Evolutionary conservation across 2,113 vertebrate genomes (phyloP).

Genomic region (Misgurnus mizolepis): DNA sequence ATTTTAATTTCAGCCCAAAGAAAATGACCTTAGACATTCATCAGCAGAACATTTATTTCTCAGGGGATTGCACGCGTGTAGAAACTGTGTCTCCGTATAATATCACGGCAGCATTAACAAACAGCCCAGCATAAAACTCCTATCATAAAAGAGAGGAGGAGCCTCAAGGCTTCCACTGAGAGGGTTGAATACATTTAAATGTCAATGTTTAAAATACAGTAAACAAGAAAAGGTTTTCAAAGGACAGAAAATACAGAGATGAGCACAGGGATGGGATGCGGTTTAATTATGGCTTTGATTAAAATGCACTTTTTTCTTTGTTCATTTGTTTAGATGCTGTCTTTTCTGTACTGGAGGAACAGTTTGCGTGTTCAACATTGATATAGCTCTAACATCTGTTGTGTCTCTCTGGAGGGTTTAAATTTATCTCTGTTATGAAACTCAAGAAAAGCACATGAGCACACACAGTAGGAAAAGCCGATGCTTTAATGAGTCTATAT

Average conservation of each 20-base stretch:
- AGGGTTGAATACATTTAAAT: not conserved
- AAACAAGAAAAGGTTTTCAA: conserved; percentile 26
- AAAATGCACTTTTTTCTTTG: not conserved
- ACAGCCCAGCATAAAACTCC: conserved; percentile 20
- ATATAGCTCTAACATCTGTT: conserved; percentile 27
- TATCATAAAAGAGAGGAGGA: not conserved
- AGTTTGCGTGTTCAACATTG: conserved; percentile 13
- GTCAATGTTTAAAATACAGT: too few species aligned
- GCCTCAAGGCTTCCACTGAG: conserved; percentile 44
- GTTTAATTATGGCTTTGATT: conserved; percentile 12
- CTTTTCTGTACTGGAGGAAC: not conserved
- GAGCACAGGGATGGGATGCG: not conserved
- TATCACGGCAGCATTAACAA: conserved; percentile 36
- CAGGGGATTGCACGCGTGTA: conserved; percentile 3
- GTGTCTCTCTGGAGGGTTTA: conserved; percentile 19
- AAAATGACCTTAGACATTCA: conserved; percentile 31
- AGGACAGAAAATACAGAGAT: not conserved
- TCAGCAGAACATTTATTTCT: conserved; percentile 47
- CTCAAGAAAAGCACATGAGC: not conserved
- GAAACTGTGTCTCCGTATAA: conserved; percentile 36
- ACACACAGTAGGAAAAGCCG: not conserved
- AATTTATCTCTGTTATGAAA: conserved; percentile 17
- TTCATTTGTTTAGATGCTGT: conserved; percentile 7
- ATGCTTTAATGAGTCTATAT: not conserved
- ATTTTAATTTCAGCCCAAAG: not conserved